Conservation (phyloP, 2,113 vertebrate species). For the Rhabdomys dilectus region DNA sequence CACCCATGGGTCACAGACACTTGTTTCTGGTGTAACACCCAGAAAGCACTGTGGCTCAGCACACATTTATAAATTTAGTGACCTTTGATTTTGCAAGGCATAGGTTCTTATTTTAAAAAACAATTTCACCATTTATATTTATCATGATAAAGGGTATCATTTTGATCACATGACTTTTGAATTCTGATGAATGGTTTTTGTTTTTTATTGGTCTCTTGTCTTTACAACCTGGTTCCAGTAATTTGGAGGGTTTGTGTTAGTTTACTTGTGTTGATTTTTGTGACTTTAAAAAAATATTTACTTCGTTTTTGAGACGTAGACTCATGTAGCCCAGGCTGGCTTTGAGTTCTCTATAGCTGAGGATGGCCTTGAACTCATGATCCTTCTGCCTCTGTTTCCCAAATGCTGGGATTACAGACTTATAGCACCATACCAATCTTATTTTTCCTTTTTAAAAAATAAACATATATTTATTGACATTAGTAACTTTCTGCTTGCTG, state of each 20-base stretch:
- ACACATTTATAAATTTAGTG: not conserved
- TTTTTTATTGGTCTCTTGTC: not conserved
- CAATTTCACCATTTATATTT: conserved; percentile 4
- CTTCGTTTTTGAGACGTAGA: not conserved
- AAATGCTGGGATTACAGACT: not conserved
- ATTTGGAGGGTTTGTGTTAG: not conserved
- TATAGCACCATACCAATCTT: not conserved
- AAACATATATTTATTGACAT: not conserved
- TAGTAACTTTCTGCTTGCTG: not conserved
- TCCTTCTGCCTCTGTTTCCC: not conserved
- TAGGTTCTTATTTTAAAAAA: not conserved
- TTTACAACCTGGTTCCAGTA: not conserved
- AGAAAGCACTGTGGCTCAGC: not conserved
- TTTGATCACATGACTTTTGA: not conserved
- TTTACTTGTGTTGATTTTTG: conserved; percentile 11
- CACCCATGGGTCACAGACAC: no score
- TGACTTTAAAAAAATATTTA: not conserved
- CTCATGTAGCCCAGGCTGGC: not conserved
- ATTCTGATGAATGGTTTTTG: not conserved
- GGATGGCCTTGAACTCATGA: not conserved
- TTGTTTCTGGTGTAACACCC: not conserved
- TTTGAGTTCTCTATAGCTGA: not conserved
- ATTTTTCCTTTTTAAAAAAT: not conserved
- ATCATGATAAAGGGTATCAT: not conserved
- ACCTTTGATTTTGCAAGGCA: not conserved